Evolutionary conservation across 2,113 vertebrate species (phyloP).

Genomic region (Brachionichthys hirsutus): DNA sequence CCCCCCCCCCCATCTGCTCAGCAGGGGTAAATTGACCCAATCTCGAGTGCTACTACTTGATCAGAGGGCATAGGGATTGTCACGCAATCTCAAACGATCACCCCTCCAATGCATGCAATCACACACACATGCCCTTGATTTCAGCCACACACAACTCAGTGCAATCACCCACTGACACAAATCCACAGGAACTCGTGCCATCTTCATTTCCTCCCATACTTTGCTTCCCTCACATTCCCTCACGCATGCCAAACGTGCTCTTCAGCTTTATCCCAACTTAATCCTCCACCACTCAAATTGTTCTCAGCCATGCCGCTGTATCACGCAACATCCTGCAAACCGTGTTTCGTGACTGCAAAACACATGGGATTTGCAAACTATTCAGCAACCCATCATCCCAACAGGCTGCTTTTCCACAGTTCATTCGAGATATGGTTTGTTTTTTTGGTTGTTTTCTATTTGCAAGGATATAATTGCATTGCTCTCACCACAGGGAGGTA

Average conservation of each 20-base stretch:
- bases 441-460: too few species aligned
- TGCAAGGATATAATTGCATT: conserved; percentile 60
- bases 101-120: conserved; percentile 17
- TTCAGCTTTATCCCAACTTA: conserved; percentile 12
- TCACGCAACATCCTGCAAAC: neutral
- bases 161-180: conserved; percentile 47
- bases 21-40: conserved; percentile 31
- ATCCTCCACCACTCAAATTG: conserved; percentile 12
- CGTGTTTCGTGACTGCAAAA: neutral
- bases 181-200: conserved; percentile 26
- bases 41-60: conserved; percentile 35
- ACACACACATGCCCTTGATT: conserved; percentile 26
- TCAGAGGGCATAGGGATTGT: conserved; percentile 16
- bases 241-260: conserved; percentile 12
- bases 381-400: conserved; percentile 23
- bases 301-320: neutral
- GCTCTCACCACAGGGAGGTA: conserved; percentile 38
- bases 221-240: conserved; percentile 21
- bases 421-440: conserved; percentile 32
- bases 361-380: conserved; percentile 14
- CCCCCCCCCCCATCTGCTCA: conserved; percentile 76
- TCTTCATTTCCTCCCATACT: neutral
- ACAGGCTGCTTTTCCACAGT: neutral
- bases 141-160: conserved; percentile 15
- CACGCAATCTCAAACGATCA: conserved; percentile 8